These are phyloP conservation scores for Henricia sp. DNA, from an alignment of 53 echinoderm and acorn worm species.

Conservation along the genomic window DNA sequence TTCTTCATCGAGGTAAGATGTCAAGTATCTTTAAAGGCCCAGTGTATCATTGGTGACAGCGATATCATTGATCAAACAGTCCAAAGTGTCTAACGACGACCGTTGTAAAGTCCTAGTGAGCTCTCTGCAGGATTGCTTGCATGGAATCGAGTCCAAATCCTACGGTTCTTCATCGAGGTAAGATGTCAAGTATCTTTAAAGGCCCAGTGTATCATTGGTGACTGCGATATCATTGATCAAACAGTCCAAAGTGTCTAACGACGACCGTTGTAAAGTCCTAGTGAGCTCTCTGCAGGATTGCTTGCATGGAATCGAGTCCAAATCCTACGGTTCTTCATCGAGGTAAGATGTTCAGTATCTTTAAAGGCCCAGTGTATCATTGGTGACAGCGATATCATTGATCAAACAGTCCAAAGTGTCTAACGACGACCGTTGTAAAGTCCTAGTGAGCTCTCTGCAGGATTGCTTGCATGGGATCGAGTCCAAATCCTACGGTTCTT, in stretches of 20 bases:
- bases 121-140: constrained; percentile 91
- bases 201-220: too few relatives aligned
- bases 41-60: constrained; percentile 92
- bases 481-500: constrained; percentile 85
- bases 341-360: too few relatives aligned
- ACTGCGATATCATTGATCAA: constrained; percentile 97
- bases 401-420: constrained; percentile 98
- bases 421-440: constrained; percentile 90
- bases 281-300: constrained; percentile 95
- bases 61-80: constrained; percentile 96
- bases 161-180: constrained; percentile 78
- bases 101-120: constrained; percentile 93
- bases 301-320: constrained; percentile 96
- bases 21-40: too few relatives aligned
- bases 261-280: constrained; percentile 92
- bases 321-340: constrained; percentile 82
- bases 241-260: constrained; percentile 91
- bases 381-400: constrained; percentile 94
- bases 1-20: constrained; percentile 62
- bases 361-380: too few relatives aligned
- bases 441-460: constrained; percentile 89
- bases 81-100: constrained; percentile 93
- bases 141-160: constrained; percentile 97
- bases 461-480: constrained; percentile 98
- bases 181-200: too few relatives aligned